Evolutionary conservation across 2,113 vertebrate genomes (phyloP), one percentile per base, ranked within the genome.

Genomic region (Stictonetta naevosa): DNA sequence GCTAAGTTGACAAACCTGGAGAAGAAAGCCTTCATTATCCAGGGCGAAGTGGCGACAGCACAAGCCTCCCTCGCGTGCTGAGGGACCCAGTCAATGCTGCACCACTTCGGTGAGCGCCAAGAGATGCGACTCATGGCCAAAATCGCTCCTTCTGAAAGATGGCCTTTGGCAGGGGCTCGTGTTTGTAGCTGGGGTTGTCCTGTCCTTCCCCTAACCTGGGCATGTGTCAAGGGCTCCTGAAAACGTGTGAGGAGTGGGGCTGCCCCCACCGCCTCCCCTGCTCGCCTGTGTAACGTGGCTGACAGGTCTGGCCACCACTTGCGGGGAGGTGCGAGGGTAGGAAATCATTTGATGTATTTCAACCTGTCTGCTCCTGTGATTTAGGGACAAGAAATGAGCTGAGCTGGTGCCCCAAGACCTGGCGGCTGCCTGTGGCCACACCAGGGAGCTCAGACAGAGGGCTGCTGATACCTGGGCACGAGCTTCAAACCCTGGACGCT

Each of bases 1-100:
- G 84, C n/a, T 82, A 68, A 68, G 29, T 26, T 95, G 89, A 60
- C 69, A 93, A 89, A 95, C 60, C 58, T 93, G 86, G 64, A 82
- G 74, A 76, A 91, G 53, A 95, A 91, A 95, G 91, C 50, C 40
- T 29, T 79, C 0, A 0, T 76, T 84, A 72, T 82, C 33, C n/a
- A 36, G 50, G 71, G 50, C 0, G 4, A 79, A 87, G 62, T 8
- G 8, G 80, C 1, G 9, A 10, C 34, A 85, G 44, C 29, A 36
- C 17, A 40, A 64, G 26, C 42, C 56, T 82, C 69, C 52, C 1
- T 1, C 2, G 1, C 3, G 1, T 2, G 8, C 74, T 2, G 4
- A 33, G 63, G 81, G 82, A 77, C 34, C 23, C 38, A 34, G 44
- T 67, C 85, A 77, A 71, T 67, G 40, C 36, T 42, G 8, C 3